Evolutionary conservation across 23 tunicate genomes (phyloP).

Genomic region (Halocynthia aurantium): DNA sequence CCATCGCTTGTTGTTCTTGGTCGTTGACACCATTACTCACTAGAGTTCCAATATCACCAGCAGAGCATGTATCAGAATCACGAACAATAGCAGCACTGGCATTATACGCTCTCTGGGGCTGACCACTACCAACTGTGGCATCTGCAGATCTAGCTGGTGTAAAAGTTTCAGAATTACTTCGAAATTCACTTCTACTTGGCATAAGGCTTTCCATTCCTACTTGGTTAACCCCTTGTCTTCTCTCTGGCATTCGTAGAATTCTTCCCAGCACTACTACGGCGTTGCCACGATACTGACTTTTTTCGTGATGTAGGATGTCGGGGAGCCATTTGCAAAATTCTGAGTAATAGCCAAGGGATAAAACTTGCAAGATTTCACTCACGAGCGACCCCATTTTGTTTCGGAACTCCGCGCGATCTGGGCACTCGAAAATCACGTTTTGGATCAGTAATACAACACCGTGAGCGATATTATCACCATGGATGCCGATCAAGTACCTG

Average conservation of each 20-base stretch:
- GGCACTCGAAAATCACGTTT: conserved; percentile 66
- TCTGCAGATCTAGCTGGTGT: too few relatives aligned
- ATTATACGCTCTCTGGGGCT: too few relatives aligned
- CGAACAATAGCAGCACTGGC: too few relatives aligned
- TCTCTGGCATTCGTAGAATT: conserved; percentile 20
- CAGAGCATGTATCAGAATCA: too few relatives aligned
- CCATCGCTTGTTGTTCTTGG: not conserved
- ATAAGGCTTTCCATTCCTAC: too few relatives aligned
- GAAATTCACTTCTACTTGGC: too few relatives aligned
- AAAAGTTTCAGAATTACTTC: too few relatives aligned
- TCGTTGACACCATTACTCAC: not conserved
- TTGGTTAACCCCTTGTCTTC: not conserved
- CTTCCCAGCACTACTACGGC: conserved; percentile 35
- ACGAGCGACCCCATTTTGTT: conserved; percentile 41
- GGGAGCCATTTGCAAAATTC: conserved; percentile 49
- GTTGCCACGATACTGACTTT: conserved; percentile 27
- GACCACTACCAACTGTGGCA: too few relatives aligned
- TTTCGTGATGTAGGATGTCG: conserved; percentile 22
- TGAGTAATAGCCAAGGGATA: conserved; percentile 53
- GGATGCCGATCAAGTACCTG: conserved; percentile 20
- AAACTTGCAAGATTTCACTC: conserved; percentile 14
- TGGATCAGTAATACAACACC: conserved; percentile 26
- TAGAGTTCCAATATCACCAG: not conserved
- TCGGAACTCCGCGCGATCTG: conserved; percentile 61
- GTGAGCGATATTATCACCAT: conserved; percentile 31